Evolutionary conservation across 2,797 vertebrate genomes (phyloP), one percentile per base, ranked within the genome.

Genomic region (Hipposideros larvatus): DNA sequence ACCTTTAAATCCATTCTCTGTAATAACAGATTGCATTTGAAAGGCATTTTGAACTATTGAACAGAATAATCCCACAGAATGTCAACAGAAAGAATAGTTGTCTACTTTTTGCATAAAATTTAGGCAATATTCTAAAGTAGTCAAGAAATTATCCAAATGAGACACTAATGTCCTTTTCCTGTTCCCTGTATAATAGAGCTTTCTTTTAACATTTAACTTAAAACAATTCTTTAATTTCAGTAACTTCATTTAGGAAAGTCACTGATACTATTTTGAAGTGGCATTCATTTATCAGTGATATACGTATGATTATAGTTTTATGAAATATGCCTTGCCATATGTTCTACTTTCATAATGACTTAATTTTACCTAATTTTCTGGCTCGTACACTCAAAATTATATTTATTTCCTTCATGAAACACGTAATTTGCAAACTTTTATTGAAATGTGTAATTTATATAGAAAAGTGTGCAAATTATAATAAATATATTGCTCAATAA

Each of bases 281-380:
- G 75, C 43, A 61, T 31, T 94, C 63, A 94, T 93, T 94, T 91
- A 83, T 74, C 83, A 82, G 66, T 41, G 82, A 91, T 82, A 41
- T 37, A 61, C 43, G 78, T 63, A 51, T 87, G 24, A 85, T 86
- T 85, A 28, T 28, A 91, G 86, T 82, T 94, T 90, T 61, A 94
- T 78, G 55, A 95, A 90, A 94, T 82, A 57, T 24, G 3, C 22
- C 48, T 96, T 79, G 19, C 53, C 85, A 82, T 96, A 92, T 90
- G 80, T 79, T 96, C 24, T 55, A 4, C 5, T 26, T 80, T 89
- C 46, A 65, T 82, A 43, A 3, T 87, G 80, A 87, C 48, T 92
- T 75, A 74, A 66, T 89, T 26, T 91, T 63, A 26, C 55, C 48
- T 80, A 87, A 94, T 68, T 91, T 94, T 79, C 63, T 92, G 53